These are phyloP conservation scores for Oryzias melastigma DNA, from an alignment of 2,113 vertebrate genomes.

Conservation along the genomic window DNA sequence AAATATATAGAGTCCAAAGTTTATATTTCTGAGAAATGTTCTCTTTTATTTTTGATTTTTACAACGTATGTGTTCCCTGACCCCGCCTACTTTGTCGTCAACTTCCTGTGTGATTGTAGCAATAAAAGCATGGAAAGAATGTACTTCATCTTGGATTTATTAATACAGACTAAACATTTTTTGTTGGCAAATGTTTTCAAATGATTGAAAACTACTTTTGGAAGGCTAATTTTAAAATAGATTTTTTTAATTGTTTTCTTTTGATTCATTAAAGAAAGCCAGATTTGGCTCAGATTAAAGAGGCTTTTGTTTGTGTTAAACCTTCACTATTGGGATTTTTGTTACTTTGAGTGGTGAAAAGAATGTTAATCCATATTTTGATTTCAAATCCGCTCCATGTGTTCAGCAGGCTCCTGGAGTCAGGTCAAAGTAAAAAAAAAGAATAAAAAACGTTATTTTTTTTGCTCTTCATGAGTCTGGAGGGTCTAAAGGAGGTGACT, in stretches of 20 bases:
- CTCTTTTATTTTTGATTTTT: too few relatives aligned
- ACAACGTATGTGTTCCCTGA: too few relatives aligned
- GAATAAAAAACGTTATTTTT: constrained; percentile 6
- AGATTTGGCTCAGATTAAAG: constrained; percentile 3
- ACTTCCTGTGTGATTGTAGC: too few relatives aligned
- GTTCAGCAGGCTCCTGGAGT: constrained; percentile 53
- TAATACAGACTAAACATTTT: too few relatives aligned
- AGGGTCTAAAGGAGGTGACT: not conserved
- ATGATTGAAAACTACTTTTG: too few relatives aligned
- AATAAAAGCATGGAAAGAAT: too few relatives aligned
- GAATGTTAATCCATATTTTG: constrained; percentile 15
- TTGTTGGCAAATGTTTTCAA: too few relatives aligned
- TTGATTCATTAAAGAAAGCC: not conserved
- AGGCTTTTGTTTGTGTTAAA: not conserved
- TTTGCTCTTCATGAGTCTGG: constrained; percentile 8
- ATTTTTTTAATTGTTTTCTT: not conserved
- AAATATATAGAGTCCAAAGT: too few relatives aligned
- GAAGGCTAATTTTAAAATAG: too few relatives aligned
- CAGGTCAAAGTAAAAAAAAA: constrained; percentile 15
- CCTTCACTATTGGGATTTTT: not conserved
- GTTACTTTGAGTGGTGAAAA: constrained; percentile 2
- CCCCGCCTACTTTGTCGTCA: too few relatives aligned
- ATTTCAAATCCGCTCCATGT: constrained; percentile 38
- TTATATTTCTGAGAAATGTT: too few relatives aligned
- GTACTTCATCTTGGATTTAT: too few relatives aligned